Base-by-base conservation (phyloP, 2,797 vertebrate species). In the Cetoscarus ocellatus region DNA sequence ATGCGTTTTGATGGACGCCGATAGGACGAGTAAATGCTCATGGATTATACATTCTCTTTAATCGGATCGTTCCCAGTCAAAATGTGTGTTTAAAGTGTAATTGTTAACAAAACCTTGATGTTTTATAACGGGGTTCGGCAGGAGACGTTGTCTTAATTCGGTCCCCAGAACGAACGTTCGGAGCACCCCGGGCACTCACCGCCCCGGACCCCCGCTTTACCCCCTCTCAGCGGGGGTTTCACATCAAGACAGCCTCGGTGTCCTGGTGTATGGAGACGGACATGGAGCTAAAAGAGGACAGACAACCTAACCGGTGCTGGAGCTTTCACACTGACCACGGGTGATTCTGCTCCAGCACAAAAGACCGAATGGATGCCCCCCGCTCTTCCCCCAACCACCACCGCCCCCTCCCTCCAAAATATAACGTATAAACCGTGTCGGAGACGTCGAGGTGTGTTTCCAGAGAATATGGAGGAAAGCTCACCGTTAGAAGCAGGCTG, bases 311-410 rank as follows among this genome's bases (percentile, higher is more conserved):
- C 51, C 67, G 3, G 51, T 10, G 34, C 0, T 52, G 47, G 58
- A 62, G 68, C 61, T 73, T 51, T 34, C 38, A 7, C 19, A 8
- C 47, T 82, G 77, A 78, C 80, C 84, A 61, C 72, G 64, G 72
- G 74, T 62, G 45, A 67, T 85, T 70, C 80, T 10, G 71, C 73
- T 80, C 86, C 82, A 55, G 86, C 89, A 93, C 92, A 92, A 92
- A 87, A 91, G 91, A 80, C 91, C 76, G 81, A 75, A 79, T 69
- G 67, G 76, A 80, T 70, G 58, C 75, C 84, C 76, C 81, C 68
- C 34, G 61, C 18, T 12, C 57, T 51, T 8, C 48, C 18, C 50
- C 43, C 61, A n/a, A 44, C 62, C 56, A 27, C 64, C 72, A 34
- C 67, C 82, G 68, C 80, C 80, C 83, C 80, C 84, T 76, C 70